These are phyloP conservation scores for Lobophora halterata DNA, from an alignment of 2,888 invertebrate genomes.

Conservation along the genomic window DNA sequence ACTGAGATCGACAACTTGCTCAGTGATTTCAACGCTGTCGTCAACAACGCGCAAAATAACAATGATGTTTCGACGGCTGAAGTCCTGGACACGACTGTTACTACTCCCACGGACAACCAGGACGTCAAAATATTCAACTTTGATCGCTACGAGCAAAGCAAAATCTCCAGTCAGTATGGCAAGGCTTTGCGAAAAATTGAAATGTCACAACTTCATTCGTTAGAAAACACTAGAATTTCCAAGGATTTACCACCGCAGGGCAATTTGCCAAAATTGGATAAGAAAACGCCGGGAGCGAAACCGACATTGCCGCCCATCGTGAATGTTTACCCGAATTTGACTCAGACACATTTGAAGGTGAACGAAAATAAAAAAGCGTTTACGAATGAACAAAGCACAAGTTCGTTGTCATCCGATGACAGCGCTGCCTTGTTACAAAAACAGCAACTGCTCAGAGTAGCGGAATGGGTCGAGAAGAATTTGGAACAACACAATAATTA, in stretches of 20 bases:
- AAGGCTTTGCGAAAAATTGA: slow-evolving; percentile 69
- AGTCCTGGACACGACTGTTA: slow-evolving; percentile 36
- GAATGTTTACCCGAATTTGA: slow-evolving; percentile 73
- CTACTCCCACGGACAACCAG: slow-evolving; percentile 53
- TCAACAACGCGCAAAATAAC: slow-evolving; percentile 51
- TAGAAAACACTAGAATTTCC: slow-evolving; percentile 73
- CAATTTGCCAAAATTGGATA: slow-evolving; percentile 47
- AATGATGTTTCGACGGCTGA: slow-evolving; percentile 38
- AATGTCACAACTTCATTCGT: slow-evolving; percentile 69
- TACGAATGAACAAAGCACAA: slow-evolving; percentile 75
- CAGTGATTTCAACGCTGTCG: slow-evolving; percentile 58
- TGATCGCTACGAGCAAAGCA: slow-evolving; percentile 75
- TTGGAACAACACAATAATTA: slow-evolving; percentile 74
- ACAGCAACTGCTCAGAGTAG: slow-evolving; percentile 85
- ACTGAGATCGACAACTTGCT: slow-evolving; percentile 64
- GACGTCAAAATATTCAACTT: slow-evolving; percentile 77
- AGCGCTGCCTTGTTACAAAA: slow-evolving; percentile 80
- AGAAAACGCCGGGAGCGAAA: slow-evolving; percentile 51
- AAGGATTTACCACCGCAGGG: slow-evolving; percentile 66
- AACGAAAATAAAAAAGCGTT: slow-evolving; percentile 70
- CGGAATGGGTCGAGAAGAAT: slow-evolving; percentile 89
- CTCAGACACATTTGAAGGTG: slow-evolving; percentile 73
- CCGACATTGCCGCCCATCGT: slow-evolving; percentile 61
- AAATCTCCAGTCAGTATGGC: slow-evolving; percentile 55
- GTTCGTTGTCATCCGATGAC: slow-evolving; percentile 75